phyloP scores from a whole-genome alignment of 2,888 invertebrate genomes.

The Lasioglossum figueresi region DNA sequence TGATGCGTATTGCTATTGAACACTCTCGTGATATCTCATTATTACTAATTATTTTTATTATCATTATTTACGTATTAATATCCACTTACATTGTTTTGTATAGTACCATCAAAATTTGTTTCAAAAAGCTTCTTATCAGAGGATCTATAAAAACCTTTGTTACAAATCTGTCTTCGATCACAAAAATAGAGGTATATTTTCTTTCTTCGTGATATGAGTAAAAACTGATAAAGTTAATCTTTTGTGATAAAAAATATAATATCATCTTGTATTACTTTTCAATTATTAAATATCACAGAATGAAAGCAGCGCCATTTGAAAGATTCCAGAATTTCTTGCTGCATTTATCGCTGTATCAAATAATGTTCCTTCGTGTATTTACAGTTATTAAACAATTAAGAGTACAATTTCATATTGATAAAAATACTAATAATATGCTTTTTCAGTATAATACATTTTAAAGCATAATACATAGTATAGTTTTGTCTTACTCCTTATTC shows the following conservation, averaged over 20 bases:
- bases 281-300: slow-evolving; percentile 15
- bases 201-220: neutral
- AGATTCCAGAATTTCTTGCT: neutral
- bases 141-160: neutral
- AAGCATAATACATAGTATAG: neutral
- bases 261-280: slow-evolving; percentile 6
- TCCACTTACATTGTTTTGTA: neutral
- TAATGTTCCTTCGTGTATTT: neutral
- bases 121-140: neutral
- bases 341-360: neutral
- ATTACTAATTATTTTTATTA: neutral
- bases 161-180: slow-evolving; percentile 3
- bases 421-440: neutral
- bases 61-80: neutral
- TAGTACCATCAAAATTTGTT: slow-evolving; percentile 1
- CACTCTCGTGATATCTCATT: neutral
- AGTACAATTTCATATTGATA: neutral
- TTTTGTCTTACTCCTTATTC: neutral
- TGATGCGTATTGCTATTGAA: neutral
- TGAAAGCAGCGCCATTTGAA: slow-evolving; percentile 2
- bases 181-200: slow-evolving; percentile 10
- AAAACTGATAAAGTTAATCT: slow-evolving; percentile 9
- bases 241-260: slow-evolving; percentile 3
- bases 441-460: neutral
- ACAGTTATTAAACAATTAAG: neutral